phyloP scores from a whole-genome alignment of 2,888 invertebrate species.

The Odontocolon sp. region DNA sequence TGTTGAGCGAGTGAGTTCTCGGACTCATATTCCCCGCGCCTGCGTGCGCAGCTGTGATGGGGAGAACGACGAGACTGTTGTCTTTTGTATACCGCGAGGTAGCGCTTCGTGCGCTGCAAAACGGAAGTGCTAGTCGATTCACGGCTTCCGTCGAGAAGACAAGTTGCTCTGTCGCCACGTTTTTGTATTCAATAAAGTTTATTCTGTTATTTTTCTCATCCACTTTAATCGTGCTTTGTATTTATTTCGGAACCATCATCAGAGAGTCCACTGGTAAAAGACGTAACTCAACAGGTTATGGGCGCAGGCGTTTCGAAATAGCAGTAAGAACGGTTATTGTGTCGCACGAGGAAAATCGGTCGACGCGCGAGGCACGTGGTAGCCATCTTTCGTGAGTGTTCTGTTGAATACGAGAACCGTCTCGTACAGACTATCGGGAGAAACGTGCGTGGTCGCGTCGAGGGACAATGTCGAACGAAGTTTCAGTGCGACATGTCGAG shows the following conservation, averaged over 20 bases:
- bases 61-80: no score
- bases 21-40: neutral
- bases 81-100: no score
- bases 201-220: no score
- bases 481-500: conserved; percentile 21
- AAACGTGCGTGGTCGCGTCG: conserved; percentile 28
- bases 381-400: neutral
- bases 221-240: no score
- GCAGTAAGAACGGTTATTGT: neutral
- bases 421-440: neutral
- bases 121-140: no score
- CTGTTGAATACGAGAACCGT: neutral
- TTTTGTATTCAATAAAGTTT: no score
- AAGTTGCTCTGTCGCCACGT: no score
- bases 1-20: conserved; percentile 3
- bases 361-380: conserved; percentile 5
- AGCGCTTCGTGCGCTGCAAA: no score
- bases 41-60: no score
- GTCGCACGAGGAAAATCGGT: neutral
- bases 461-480: conserved; percentile 8
- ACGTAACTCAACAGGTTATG: neutral
- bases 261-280: neutral
- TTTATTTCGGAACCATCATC: no score
- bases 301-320: neutral
- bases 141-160: no score